Evolutionary conservation across 2,797 vertebrate species (phyloP).

Genomic region (Phoxinus dragarum): DNA sequence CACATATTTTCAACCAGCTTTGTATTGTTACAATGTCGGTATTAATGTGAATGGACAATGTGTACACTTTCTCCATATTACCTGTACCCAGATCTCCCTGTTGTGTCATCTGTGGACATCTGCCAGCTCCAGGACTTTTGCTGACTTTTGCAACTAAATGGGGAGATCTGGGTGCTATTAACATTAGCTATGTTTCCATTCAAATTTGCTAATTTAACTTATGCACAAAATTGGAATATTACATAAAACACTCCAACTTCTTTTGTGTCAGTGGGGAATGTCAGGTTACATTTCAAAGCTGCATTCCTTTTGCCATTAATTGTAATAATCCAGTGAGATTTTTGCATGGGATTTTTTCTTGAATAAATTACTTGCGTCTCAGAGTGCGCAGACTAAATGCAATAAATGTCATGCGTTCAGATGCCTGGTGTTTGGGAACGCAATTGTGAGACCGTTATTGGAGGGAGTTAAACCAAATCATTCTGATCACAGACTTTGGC

Average conservation of each 20-base stretch:
- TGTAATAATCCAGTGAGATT: no score
- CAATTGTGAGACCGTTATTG: background rate
- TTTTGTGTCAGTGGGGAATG: no score
- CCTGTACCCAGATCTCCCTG: background rate
- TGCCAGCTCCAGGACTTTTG: background rate
- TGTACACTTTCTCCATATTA: background rate
- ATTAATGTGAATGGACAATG: background rate
- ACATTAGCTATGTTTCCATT: background rate
- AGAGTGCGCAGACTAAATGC: no score
- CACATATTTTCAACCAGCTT: background rate
- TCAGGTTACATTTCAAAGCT: no score
- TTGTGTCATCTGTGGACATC: background rate
- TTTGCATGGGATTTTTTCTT: no score
- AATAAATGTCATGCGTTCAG: background rate
- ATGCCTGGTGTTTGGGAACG: background rate
- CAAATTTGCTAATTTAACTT: background rate
- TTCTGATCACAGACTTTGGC: background rate
- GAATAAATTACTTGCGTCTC: no score
- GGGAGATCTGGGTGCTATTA: background rate
- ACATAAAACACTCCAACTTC: background rate
- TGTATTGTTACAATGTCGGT: background rate
- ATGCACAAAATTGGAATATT: background rate
- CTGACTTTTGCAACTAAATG: background rate
- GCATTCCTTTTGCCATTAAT: no score
- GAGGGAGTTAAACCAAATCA: background rate